A percentile compares a stretch with the other conserved stretches of the same genome.
Evolutionary conservation across 2,797 vertebrate genomes (phyloP).

Genomic region (Semaprochilodus insignis): DNA sequence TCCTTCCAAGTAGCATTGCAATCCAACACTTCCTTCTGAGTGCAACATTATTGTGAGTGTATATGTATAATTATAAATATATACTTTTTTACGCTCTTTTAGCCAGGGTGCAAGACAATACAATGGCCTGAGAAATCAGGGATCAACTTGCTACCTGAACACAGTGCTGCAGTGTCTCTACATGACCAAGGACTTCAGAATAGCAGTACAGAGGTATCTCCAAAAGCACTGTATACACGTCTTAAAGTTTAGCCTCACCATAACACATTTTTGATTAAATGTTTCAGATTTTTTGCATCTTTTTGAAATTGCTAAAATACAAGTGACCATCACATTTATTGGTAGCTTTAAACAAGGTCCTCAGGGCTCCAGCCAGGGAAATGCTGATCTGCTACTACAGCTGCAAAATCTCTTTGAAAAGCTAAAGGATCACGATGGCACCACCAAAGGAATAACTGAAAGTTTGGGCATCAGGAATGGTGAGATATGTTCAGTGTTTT

Average conservation of each 20-base stretch:
- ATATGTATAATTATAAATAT: too few species aligned
- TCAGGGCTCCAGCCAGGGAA: neutral
- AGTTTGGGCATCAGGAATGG: slow-evolving; percentile 65
- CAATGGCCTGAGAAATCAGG: slow-evolving; percentile 70
- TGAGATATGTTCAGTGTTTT: slow-evolving; percentile 45
- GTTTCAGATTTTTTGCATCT: neutral
- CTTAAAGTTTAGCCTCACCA: neutral
- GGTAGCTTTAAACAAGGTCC: neutral
- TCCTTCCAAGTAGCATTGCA: too few species aligned
- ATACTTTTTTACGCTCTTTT: slow-evolving; percentile 30
- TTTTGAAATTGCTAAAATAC: neutral
- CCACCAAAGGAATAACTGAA: slow-evolving; percentile 46
- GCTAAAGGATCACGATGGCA: slow-evolving; percentile 30
- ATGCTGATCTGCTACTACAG: slow-evolving; percentile 25
- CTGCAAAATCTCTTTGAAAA: slow-evolving; percentile 62
- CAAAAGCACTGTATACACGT: neutral
- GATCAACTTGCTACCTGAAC: slow-evolving; percentile 76
- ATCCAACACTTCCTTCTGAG: too few species aligned
- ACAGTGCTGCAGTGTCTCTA: slow-evolving; percentile 75
- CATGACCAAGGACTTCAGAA: slow-evolving; percentile 72
- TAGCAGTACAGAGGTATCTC: slow-evolving; percentile 65
- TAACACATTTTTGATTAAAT: neutral
- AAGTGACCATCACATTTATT: neutral
- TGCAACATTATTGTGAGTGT: too few species aligned
- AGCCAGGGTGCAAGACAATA: slow-evolving; percentile 16